A percentile compares a stretch with the other conserved stretches of the same genome.
These are phyloP conservation scores for Astur gentilis DNA, from an alignment of 2,113 vertebrate species.

Conservation along the genomic window DNA sequence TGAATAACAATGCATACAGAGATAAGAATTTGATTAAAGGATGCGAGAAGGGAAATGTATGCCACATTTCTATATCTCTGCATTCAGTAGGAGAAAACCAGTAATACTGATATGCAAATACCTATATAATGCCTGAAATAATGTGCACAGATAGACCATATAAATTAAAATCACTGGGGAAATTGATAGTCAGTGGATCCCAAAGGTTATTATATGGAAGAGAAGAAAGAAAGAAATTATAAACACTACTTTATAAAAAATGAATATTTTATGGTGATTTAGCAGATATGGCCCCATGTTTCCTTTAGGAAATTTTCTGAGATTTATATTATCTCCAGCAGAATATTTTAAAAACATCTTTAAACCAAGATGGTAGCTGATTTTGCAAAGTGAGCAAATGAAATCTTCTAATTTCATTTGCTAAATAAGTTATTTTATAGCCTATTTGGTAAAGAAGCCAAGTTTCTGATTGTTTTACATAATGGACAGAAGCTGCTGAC, in stretches of 20 bases:
- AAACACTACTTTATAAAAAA: conserved; percentile 36
- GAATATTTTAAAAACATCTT: conserved; percentile 56
- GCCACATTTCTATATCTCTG: background rate
- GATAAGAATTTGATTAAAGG: background rate
- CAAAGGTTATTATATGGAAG: conserved; percentile 37
- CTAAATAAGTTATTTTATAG: conserved; percentile 53
- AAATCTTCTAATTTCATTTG: conserved; percentile 57
- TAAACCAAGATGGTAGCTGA: conserved; percentile 21
- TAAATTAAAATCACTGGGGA: conserved; percentile 58
- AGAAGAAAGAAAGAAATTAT: conserved; percentile 24
- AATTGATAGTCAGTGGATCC: conserved; percentile 18
- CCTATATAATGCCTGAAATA: conserved; percentile 41
- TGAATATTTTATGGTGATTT: conserved; percentile 38
- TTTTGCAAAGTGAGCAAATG: conserved; percentile 50
- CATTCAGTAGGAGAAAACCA: background rate
- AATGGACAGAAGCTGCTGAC: conserved; percentile 38
- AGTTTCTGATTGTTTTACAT: conserved; percentile 51
- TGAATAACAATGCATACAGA: background rate
- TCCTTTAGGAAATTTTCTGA: conserved; percentile 36
- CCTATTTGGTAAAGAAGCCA: conserved; percentile 30
- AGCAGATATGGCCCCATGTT: background rate
- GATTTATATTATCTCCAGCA: conserved; percentile 29
- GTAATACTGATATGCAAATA: conserved; percentile 52
- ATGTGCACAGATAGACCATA: conserved; percentile 20
- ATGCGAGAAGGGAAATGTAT: background rate